phyloP scores from a whole-genome alignment of 1,140 invertebrate species.

The Adelges cooleyi region DNA sequence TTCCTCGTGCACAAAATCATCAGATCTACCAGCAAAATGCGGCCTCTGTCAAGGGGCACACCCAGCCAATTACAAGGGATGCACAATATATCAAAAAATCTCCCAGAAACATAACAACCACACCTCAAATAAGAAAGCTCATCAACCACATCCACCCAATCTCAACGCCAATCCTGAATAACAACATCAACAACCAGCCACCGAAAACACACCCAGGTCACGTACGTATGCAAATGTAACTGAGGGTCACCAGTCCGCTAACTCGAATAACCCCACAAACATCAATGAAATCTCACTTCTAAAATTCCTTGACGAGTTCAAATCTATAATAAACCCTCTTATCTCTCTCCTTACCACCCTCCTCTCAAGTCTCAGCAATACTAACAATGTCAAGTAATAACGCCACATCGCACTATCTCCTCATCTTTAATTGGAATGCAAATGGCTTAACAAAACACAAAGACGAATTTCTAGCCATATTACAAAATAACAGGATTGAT shows the following conservation, averaged over 20 bases:
- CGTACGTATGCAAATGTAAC: background rate
- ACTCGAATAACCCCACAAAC: background rate
- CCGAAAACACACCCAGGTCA: background rate
- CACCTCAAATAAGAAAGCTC: background rate
- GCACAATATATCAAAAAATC: background rate
- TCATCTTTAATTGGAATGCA: background rate
- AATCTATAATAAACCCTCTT: background rate
- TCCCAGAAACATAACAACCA: background rate
- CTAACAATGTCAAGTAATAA: background rate
- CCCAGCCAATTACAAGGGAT: background rate
- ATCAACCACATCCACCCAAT: background rate
- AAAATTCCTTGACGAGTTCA: background rate
- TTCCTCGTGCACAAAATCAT: background rate
- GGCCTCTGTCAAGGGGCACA: background rate
- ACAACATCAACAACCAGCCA: background rate
- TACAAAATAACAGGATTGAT: too few species aligned
- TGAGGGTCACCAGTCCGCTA: background rate
- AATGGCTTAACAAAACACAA: too few species aligned
- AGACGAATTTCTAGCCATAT: background rate
- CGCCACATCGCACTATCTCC: background rate
- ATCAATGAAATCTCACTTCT: background rate
- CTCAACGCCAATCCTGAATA: background rate
- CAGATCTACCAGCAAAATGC: slow-evolving; percentile 2
- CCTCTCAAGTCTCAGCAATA: background rate
- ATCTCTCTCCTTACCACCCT: background rate